Conservation (phyloP, 2,113 vertebrate genomes). For the Oreocharis arfaki region DNA sequence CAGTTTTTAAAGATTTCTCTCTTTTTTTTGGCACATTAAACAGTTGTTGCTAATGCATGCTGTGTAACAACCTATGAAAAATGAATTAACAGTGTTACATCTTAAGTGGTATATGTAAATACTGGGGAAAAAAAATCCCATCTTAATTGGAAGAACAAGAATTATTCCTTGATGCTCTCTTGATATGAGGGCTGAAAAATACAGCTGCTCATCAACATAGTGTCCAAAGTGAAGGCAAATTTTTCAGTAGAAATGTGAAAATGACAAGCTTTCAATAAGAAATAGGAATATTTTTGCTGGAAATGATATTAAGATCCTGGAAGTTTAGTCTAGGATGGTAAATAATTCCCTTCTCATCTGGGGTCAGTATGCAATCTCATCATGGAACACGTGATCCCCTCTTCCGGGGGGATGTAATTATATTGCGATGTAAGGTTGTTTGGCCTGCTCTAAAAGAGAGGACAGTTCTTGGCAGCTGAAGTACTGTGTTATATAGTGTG, state of each 20-base stretch:
- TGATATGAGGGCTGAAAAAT: not conserved
- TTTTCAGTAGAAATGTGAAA: not conserved
- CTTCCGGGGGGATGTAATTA: no score
- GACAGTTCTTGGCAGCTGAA: not conserved
- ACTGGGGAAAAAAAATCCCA: not conserved
- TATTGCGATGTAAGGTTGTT: fast-evolving
- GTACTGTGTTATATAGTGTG: not conserved
- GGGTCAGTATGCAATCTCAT: not conserved
- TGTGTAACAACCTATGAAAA: not conserved
- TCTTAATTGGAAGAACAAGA: not conserved
- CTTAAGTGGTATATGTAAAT: not conserved
- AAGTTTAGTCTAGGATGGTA: not conserved
- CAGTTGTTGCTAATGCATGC: not conserved
- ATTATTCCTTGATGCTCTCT: not conserved
- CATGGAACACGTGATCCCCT: fast-evolving
- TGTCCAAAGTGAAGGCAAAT: not conserved
- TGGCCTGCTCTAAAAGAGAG: not conserved
- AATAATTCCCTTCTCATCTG: not conserved
- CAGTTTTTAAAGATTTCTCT: not conserved
- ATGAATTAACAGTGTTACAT: not conserved
- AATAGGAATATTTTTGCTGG: not conserved
- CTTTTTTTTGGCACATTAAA: fast-evolving
- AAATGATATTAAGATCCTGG: not conserved
- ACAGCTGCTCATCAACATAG: not conserved
- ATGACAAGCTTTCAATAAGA: not conserved